Conservation (phyloP, 2,888 invertebrate species). For the Cremastinae sp. region DNA sequence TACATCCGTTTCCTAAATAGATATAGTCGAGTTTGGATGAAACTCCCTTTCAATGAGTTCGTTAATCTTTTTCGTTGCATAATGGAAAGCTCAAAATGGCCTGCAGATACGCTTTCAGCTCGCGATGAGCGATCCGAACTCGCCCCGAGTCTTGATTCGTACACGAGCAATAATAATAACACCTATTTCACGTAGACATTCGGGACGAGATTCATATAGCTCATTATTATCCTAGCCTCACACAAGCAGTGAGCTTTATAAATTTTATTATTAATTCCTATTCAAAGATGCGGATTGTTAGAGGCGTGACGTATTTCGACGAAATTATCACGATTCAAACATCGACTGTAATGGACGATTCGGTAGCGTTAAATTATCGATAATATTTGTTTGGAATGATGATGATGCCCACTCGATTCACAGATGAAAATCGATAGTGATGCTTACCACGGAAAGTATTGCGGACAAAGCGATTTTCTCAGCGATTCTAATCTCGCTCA, state of each 20-base stretch:
- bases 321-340: background rate
- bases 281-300: background rate
- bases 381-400: background rate
- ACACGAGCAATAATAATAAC: conserved; percentile 6
- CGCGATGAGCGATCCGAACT: background rate
- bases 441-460: conserved; percentile 69
- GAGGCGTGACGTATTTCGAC: background rate
- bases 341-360: conserved; percentile 4
- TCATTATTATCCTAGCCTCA: conserved; percentile 3
- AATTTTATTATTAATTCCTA: conserved; percentile 11
- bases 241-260: background rate
- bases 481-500: conserved; percentile 65
- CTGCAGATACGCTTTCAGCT: conserved; percentile 16
- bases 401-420: conserved; percentile 21
- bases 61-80: conserved; percentile 34
- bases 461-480: conserved; percentile 63
- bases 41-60: conserved; percentile 17
- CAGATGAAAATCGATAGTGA: conserved; percentile 67
- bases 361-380: conserved; percentile 4
- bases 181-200: background rate
- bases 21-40: background rate
- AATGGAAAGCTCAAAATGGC: conserved; percentile 38
- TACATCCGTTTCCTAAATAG: background rate
- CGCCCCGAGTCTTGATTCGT: conserved; percentile 4
- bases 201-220: conserved; percentile 19